Evolutionary conservation across 2,797 vertebrate genomes (phyloP), one percentile per base, ranked within the genome.

Genomic region (Dermochelys coriacea): DNA sequence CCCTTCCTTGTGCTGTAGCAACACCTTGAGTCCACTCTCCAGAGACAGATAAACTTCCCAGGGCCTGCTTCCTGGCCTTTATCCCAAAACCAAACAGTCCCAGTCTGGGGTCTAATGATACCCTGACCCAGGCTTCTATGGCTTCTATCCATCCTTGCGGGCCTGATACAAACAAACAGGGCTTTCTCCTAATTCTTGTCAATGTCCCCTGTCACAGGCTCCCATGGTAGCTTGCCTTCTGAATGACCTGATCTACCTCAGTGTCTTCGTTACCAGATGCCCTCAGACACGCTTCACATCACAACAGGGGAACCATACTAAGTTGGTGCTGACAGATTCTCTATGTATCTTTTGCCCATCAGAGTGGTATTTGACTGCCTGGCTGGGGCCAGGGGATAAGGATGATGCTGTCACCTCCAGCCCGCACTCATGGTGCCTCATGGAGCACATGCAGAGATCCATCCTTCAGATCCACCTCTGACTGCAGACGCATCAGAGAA

Each of bases 61-160:
- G 74, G 64, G 31, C 5, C 0, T 0, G 80, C 11, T 45, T 84
- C 59, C 29, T 61, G 31, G 59, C 29, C 51, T 80, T 78, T 8
- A 31, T 47, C 80, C 78, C 84, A n/a, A 29, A 4, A 2, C 68
- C 25, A 6, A 2, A 0, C 15, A 37, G 81, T 57, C 61, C 80
- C 45, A 4, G 51, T 29, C 41, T 5, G 52, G 15, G 8, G 54
- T 8, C 4, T 4, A 10, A 31, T 1, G 27, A 1, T 0, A 0
- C 5, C 49, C 75, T 27, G 31, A 1, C 0, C 8, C 1, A 2
- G 2, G 2, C 2, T 2, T 31, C 85, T 37, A n/a, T n/a, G n/a
- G n/a, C n/a, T n/a, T n/a, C n/a, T n/a, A n/a, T n/a, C 41, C 85
- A 7, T 14, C 23, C 18, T 4, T 4, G 1, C 5, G 19, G 77